Percentiles rank a stretch among this genome's conserved stretches.
phyloP scores from a whole-genome alignment of 2,113 vertebrate species.

The Mionectes macconnelli region DNA sequence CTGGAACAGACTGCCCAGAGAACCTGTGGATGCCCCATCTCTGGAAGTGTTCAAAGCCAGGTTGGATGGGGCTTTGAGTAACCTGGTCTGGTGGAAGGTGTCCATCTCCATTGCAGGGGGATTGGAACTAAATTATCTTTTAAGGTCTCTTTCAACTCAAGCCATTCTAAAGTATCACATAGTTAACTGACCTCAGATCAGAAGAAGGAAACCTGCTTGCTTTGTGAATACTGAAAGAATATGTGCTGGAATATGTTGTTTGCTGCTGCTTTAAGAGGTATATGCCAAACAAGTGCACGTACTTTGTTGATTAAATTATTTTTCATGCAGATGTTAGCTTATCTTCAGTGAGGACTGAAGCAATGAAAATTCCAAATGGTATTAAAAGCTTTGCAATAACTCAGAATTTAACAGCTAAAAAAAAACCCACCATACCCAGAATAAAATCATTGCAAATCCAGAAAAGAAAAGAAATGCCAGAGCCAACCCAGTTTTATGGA shows the following conservation, averaged over 20 bases:
- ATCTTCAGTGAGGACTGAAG: not conserved
- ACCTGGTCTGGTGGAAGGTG: not conserved
- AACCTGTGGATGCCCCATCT: not conserved
- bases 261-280: not conserved
- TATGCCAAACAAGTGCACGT: fast-evolving
- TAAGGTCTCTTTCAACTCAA: not conserved
- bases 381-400: not conserved
- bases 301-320: not conserved
- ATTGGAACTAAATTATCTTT: not conserved
- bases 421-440: not conserved
- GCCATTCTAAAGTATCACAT: not conserved
- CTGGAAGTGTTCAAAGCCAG: not conserved
- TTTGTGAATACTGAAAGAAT: not conserved
- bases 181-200: not conserved
- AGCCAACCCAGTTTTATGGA: not conserved
- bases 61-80: not conserved
- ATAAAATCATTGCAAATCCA: not conserved
- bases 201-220: not conserved
- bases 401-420: not conserved
- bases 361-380: not conserved
- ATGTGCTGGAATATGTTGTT: not conserved
- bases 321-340: not conserved
- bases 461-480: not conserved
- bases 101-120: not conserved
- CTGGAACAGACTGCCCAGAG: not conserved